Percentiles rank a stretch among this genome's conserved stretches.
Evolutionary conservation across 92 coral and sea anemone genomes (phyloP).

Genomic region (Palythoa caribaeorum): DNA sequence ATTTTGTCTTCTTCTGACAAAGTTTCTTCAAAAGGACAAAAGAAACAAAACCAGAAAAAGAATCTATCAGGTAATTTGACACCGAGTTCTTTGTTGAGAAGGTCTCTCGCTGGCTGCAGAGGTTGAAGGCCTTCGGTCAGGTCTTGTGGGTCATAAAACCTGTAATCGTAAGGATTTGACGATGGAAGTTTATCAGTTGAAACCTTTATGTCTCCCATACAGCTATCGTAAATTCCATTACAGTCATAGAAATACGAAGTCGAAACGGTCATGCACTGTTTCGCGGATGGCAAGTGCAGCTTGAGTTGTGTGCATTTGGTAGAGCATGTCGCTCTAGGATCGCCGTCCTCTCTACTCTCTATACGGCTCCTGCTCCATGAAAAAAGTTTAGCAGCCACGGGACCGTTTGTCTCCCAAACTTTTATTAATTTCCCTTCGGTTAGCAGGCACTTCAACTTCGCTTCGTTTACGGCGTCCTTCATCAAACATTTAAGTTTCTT

Average conservation of each 20-base stretch:
- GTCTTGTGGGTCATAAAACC: constrained; percentile 28
- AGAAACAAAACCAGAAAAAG: too few relatives aligned
- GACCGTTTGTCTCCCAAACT: constrained; percentile 61
- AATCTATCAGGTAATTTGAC: too few relatives aligned
- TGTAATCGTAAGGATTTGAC: constrained; percentile 19
- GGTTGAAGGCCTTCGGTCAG: constrained; percentile 20
- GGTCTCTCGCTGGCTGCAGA: constrained; percentile 49
- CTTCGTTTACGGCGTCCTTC: constrained; percentile 8
- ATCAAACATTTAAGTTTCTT: constrained; percentile 25
- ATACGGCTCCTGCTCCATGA: constrained; percentile 63
- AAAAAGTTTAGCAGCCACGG: constrained; percentile 30
- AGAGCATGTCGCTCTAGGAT: constrained; percentile 22
- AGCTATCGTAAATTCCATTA: constrained; percentile 23
- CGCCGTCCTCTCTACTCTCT: constrained; percentile 7
- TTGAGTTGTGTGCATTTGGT: constrained; percentile 16
- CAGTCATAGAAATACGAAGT: constrained; percentile 40
- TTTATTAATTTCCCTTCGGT: constrained; percentile 49
- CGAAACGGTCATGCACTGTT: neutral
- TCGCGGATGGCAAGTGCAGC: constrained; percentile 41
- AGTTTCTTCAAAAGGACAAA: too few relatives aligned
- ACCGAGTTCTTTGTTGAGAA: too few relatives aligned
- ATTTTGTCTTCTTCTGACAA: constrained; percentile 49
- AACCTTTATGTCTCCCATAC: constrained; percentile 42
- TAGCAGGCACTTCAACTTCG: constrained; percentile 7
- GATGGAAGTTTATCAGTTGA: neutral